These are phyloP conservation scores for Tribolium castaneum DNA, from an alignment of 1,140 invertebrate genomes.

Conservation along the genomic window DNA sequence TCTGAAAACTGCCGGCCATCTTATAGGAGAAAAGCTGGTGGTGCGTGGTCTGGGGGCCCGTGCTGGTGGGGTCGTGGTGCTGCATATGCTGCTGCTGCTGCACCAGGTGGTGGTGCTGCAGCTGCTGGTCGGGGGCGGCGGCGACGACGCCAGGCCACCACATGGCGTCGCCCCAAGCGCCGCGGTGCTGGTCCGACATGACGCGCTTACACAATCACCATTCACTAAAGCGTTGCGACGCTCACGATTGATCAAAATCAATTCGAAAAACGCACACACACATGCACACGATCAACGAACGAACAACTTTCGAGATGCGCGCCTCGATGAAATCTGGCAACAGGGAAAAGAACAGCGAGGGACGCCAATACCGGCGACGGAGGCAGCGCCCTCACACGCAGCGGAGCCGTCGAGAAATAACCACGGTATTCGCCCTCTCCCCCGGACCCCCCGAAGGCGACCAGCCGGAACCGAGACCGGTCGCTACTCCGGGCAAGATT, in stretches of 20 bases:
- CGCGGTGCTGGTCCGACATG: conserved; percentile 65
- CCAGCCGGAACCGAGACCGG: conserved; percentile 44
- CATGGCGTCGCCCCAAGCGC: conserved; percentile 73
- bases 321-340: conserved; percentile 62
- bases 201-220: conserved; percentile 38
- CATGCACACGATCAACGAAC: conserved; percentile 1
- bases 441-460: conserved; percentile 43
- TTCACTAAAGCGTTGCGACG: conserved; percentile 2
- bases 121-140: conserved; percentile 66
- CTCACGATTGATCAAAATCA: not conserved
- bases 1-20: conserved; percentile 84
- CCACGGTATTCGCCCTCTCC: conserved; percentile 33
- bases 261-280: conserved; percentile 6
- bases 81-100: conserved; percentile 63
- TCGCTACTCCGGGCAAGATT: not conserved
- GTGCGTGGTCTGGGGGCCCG: conserved; percentile 69
- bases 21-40: conserved; percentile 86
- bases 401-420: conserved; percentile 52
- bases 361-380: conserved; percentile 58
- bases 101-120: conserved; percentile 66
- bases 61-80: conserved; percentile 64
- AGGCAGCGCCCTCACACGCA: conserved; percentile 61
- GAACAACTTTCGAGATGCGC: conserved; percentile 4
- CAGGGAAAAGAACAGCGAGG: conserved; percentile 52
- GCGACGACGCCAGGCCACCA: conserved; percentile 69